Evolutionary conservation across 2,797 vertebrate species (phyloP).

Genomic region (Channa striata): DNA sequence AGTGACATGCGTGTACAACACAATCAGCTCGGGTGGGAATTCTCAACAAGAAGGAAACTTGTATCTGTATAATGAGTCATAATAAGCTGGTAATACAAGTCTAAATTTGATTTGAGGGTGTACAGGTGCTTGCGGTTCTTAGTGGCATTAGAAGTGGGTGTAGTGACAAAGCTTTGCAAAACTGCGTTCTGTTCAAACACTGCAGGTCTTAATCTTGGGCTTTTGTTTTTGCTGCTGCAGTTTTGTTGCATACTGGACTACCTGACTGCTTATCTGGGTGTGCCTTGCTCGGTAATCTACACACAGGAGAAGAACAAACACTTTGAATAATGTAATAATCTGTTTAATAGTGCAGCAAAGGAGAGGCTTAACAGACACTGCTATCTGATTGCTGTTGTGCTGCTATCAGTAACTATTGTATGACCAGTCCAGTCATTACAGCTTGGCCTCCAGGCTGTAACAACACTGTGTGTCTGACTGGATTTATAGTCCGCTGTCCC

Average conservation of each 20-base stretch:
- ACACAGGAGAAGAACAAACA: slow-evolving; percentile 89
- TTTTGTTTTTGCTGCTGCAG: slow-evolving; percentile 71
- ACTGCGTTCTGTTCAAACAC: slow-evolving; percentile 84
- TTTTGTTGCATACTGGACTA: slow-evolving; percentile 75
- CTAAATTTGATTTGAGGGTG: slow-evolving; percentile 93
- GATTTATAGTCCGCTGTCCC: slow-evolving; percentile 58
- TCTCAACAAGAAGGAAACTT: slow-evolving; percentile 84
- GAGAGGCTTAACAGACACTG: slow-evolving; percentile 85
- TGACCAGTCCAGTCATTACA: slow-evolving; percentile 84
- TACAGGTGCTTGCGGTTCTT: slow-evolving; percentile 85
- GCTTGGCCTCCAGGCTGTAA: slow-evolving; percentile 81
- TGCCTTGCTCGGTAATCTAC: slow-evolving; percentile 87
- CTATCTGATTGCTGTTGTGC: slow-evolving; percentile 88
- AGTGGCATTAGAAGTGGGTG: slow-evolving; percentile 85
- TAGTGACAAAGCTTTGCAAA: slow-evolving; percentile 86
- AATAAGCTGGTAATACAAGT: slow-evolving; percentile 84
- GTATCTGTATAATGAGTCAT: slow-evolving; percentile 89
- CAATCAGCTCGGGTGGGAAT: slow-evolving; percentile 80
- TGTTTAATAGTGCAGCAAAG: slow-evolving; percentile 89
- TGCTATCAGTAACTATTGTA: slow-evolving; percentile 85
- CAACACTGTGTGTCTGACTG: slow-evolving; percentile 68
- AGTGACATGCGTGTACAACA: slow-evolving; percentile 80
- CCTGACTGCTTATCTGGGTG: slow-evolving; percentile 90
- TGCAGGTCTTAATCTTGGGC: slow-evolving; percentile 80
- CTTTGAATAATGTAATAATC: slow-evolving; percentile 88